A percentile compares a stretch with the other conserved stretches of the same genome.
These are phyloP conservation scores for Mycetomoellerius zeteki DNA, from an alignment of 1,140 invertebrate species.

Conservation along the genomic window DNA sequence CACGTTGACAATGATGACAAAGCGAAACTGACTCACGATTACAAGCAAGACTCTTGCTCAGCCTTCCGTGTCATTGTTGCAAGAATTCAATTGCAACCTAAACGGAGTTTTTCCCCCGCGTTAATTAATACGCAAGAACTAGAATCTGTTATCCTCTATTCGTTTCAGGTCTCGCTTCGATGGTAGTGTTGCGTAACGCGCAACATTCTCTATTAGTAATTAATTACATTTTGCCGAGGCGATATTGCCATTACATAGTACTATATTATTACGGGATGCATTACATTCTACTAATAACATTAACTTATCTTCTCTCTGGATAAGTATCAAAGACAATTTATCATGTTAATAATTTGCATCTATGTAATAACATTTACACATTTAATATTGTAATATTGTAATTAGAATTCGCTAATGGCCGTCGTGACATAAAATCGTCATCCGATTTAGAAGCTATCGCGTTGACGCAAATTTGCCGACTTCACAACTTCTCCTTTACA, in stretches of 20 bases:
- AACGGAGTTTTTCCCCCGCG: not conserved
- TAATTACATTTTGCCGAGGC: slow-evolving; percentile 39
- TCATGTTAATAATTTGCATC: not conserved
- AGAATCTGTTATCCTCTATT: not conserved
- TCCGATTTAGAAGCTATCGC: not conserved
- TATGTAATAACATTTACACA: not conserved
- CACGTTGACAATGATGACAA: slow-evolving; percentile 41
- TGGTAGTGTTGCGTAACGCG: not conserved
- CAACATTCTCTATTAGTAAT: slow-evolving; percentile 2
- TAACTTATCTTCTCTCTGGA: slow-evolving; percentile 9
- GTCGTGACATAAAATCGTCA: not conserved
- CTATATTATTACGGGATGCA: slow-evolving; percentile 29
- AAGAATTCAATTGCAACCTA: slow-evolving; percentile 37
- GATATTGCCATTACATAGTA: slow-evolving; percentile 19
- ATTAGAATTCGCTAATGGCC: slow-evolving; percentile 24
- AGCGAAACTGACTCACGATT: slow-evolving; percentile 51
- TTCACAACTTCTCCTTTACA: slow-evolving; percentile 32
- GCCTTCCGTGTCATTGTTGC: slow-evolving; percentile 47
- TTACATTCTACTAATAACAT: slow-evolving; percentile 20
- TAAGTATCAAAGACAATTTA: slow-evolving; percentile 34
- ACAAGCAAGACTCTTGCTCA: slow-evolving; percentile 8
- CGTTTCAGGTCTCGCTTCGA: not conserved
- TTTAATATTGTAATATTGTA: not conserved
- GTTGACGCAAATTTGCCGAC: slow-evolving; percentile 30
- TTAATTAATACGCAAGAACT: slow-evolving; percentile 36